A percentile compares a stretch with the other conserved stretches of the same genome.
These are phyloP conservation scores for Frankliniella intonsa DNA, from an alignment of 2,888 invertebrate genomes.

Conservation along the genomic window DNA sequence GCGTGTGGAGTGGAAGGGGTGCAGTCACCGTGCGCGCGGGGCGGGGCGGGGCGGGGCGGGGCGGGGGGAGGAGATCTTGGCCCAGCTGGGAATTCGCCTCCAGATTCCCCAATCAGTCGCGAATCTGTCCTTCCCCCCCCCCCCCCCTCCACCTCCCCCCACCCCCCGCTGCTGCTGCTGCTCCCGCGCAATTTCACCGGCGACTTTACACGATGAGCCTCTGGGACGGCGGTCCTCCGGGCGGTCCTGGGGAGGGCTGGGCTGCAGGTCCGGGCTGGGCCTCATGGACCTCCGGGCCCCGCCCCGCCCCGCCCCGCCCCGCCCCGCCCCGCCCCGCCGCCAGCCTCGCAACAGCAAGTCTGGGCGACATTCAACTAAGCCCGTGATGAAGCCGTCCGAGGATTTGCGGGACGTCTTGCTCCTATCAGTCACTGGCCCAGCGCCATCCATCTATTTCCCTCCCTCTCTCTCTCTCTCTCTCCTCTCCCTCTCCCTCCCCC, in stretches of 20 bases:
- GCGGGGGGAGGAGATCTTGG: neutral
- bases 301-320: neutral
- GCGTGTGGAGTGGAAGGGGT: neutral
- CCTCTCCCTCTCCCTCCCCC: neutral
- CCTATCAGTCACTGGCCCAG: slow-evolving; percentile 16
- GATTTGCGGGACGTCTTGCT: slow-evolving; percentile 24
- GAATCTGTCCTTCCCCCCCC: slow-evolving; percentile 25
- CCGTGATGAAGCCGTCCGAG: slow-evolving; percentile 8
- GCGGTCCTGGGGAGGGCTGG: neutral
- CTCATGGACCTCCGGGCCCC: neutral
- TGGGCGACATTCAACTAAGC: slow-evolving; percentile 1
- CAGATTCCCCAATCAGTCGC: slow-evolving; percentile 19
- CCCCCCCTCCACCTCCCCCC: slow-evolving; percentile 27
- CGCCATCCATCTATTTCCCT: neutral
- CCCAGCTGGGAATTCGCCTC: neutral
- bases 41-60: neutral
- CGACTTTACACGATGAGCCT: too few relatives aligned
- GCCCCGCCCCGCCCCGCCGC: neutral
- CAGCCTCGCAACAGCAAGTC: slow-evolving; percentile 31
- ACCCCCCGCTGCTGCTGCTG: slow-evolving; percentile 32
- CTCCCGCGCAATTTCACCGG: neutral
- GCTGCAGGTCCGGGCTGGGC: neutral
- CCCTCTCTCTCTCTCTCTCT: slow-evolving; percentile 30
- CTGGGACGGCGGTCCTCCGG: too few relatives aligned
- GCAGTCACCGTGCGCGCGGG: too few relatives aligned